Evolutionary conservation across 2,888 invertebrate genomes (phyloP).

Genomic region (Leptinotarsa tumamoca): DNA sequence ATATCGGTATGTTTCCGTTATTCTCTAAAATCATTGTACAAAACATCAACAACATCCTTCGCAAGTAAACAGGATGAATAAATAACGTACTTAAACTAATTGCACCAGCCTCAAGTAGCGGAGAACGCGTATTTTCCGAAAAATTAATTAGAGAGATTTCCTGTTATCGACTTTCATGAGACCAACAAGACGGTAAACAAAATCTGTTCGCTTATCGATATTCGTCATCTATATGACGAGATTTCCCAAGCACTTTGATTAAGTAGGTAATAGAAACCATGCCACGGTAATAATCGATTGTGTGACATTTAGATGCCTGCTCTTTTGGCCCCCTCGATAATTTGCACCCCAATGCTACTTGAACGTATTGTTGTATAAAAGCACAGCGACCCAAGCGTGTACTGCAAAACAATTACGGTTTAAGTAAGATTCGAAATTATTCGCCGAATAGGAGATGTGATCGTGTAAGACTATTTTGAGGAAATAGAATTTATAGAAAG

Average conservation of each 20-base stretch:
- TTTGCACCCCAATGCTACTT: conserved; percentile 59
- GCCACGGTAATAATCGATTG: conserved; percentile 26
- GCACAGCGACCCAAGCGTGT: conserved; percentile 30
- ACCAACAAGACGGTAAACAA: conserved; percentile 21
- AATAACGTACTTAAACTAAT: conserved; percentile 8
- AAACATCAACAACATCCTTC: background rate
- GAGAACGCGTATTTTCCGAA: conserved; percentile 18
- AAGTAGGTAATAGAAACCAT: conserved; percentile 26
- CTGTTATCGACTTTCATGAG: conserved; percentile 23
- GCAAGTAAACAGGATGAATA: conserved; percentile 19
- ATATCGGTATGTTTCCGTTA: background rate
- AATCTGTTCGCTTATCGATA: conserved; percentile 19
- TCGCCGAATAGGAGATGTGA: background rate
- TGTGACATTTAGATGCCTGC: conserved; percentile 57
- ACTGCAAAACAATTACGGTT: conserved; percentile 28
- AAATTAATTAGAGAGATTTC: conserved; percentile 26
- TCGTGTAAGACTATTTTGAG: background rate
- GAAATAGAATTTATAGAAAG: too few species aligned
- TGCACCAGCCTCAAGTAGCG: background rate
- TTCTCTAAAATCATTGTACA: background rate
- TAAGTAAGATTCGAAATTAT: background rate
- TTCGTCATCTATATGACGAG: conserved; percentile 8
- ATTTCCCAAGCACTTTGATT: conserved; percentile 29
- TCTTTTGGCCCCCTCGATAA: conserved; percentile 58
- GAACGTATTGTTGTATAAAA: conserved; percentile 47